A percentile compares a stretch with the other conserved stretches of the same genome.
Evolutionary conservation across 2,797 vertebrate species (phyloP).

Genomic region (Eospalax fontanierii): DNA sequence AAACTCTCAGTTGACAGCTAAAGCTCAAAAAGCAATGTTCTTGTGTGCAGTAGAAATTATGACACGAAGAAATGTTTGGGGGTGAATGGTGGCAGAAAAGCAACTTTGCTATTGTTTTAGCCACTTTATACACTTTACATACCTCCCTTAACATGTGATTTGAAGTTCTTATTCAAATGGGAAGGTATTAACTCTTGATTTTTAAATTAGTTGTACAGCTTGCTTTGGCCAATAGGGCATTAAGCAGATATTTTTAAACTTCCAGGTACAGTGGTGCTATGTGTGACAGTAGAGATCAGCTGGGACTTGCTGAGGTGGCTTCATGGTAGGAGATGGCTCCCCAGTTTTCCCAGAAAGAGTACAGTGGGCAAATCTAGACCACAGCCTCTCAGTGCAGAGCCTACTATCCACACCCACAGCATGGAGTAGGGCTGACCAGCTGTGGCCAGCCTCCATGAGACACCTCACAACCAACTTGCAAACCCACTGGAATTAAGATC

Average conservation of each 20-base stretch:
- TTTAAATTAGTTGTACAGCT: background rate
- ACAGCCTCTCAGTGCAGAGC: background rate
- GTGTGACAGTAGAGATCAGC: background rate
- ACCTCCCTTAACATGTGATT: background rate
- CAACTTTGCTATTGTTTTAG: background rate
- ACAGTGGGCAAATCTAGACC: background rate
- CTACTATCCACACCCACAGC: background rate
- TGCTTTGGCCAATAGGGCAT: background rate
- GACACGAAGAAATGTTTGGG: background rate
- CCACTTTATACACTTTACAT: background rate
- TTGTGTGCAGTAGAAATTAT: background rate
- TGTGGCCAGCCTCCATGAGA: background rate
- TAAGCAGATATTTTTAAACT: background rate
- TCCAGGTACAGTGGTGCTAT: background rate
- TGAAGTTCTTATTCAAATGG: background rate
- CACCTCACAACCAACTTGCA: background rate
- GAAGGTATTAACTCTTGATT: background rate
- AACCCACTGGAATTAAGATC: background rate
- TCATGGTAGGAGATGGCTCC: background rate
- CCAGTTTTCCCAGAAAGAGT: background rate
- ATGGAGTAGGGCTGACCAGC: background rate
- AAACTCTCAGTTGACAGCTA: too few species aligned
- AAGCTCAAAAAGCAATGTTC: background rate
- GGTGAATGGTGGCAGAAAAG: background rate
- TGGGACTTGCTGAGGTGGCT: background rate